Base-by-base conservation (phyloP, 2,888 invertebrate genomes). In the Agriotes lineatus region DNA sequence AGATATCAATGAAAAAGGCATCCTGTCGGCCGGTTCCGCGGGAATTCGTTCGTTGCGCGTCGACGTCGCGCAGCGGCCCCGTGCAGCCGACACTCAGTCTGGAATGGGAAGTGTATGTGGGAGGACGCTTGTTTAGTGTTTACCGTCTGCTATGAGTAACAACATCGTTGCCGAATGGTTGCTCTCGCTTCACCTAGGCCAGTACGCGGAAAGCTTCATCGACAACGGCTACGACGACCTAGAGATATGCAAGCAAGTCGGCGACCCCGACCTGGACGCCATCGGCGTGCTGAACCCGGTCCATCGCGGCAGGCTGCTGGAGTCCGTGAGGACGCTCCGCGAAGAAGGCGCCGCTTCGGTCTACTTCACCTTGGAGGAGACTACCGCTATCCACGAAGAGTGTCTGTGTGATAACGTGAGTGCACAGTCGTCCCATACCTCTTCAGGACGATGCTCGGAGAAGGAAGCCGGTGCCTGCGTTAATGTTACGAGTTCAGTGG, bases 161-260 rank as follows among this genome's bases (percentile, higher is more conserved):
- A 95, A 95, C 88, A 96, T 96, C 85, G 96, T 96, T 80, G 92
- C 94, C 82, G 96, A 95, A 88, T 95, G 97, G 97, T 89, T 97
- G 82, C 91, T 93, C 81, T 95, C 96, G 79, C 90, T 97, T 82
- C 93, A 94, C 82, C 88, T 97, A 80, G 93, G 92, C 78, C 95
- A 95, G 82, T 97, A 97, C 85, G 92, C 96, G 75, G 95, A 96
- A 85, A 94, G 95, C 82, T 97, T 97, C 85, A 90, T 97, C 81
- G 97, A 97, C 87, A 97, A 97, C 85, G 97, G 96, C 75, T 97
- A 97, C 86, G 97, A 97, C 86, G 96, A 97, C 86, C 88, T 97
- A 84, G 96, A 96, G 88, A 96, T 97, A 82, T 97, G 97, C 87
- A 97, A 96, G 85, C 96, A 96, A 86, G 96, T 97, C 81, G 96